These are phyloP conservation scores for Willowsia nigromaculata DNA, from an alignment of 2,888 invertebrate genomes.

Conservation along the genomic window DNA sequence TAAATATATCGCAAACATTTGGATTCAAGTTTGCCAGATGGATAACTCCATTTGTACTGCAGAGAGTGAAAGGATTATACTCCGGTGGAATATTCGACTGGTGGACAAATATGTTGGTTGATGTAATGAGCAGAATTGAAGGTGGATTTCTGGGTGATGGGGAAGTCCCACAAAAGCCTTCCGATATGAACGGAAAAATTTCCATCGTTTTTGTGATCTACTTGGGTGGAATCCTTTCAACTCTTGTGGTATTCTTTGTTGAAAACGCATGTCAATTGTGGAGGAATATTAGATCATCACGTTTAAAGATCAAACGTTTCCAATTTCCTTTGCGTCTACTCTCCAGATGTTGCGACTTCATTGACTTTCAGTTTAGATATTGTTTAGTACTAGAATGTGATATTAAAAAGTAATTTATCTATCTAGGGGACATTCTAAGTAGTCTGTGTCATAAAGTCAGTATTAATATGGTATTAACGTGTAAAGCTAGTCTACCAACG, in stretches of 20 bases:
- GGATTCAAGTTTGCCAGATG: background rate
- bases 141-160: background rate
- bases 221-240: background rate
- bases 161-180: background rate
- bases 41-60: background rate
- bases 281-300: no score
- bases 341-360: no score
- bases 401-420: no score
- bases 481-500: no score
- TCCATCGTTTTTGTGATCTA: background rate
- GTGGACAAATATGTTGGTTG: background rate
- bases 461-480: no score
- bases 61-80: background rate
- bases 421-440: no score
- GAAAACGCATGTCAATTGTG: no score
- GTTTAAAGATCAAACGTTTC: no score
- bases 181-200: background rate
- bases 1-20: background rate
- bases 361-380: no score
- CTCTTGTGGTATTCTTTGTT: background rate
- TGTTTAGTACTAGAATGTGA: no score
- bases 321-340: no score
- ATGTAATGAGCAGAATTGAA: background rate
- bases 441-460: no score
- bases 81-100: slow-evolving; percentile 4